Evolutionary conservation across 2,888 invertebrate species (phyloP).

Genomic region (Apotomis capreana): DNA sequence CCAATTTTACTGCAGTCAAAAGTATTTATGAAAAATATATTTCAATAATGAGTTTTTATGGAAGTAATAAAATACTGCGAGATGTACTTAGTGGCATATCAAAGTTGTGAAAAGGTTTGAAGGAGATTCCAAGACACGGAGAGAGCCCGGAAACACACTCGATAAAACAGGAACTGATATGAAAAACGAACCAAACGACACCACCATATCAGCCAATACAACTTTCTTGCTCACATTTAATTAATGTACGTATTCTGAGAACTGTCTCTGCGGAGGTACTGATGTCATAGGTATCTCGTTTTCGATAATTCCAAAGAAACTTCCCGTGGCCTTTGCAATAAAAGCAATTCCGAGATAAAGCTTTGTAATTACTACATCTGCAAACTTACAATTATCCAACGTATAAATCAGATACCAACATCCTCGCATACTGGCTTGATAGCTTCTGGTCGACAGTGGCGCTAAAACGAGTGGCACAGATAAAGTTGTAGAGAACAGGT

Average conservation of each 20-base stretch:
- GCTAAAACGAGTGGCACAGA: background rate
- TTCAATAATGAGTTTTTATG: too few species aligned
- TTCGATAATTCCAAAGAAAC: background rate
- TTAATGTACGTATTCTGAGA: background rate
- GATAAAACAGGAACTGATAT: background rate
- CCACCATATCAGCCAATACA: background rate
- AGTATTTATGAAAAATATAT: too few species aligned
- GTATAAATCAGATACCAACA: background rate
- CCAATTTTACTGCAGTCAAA: too few species aligned
- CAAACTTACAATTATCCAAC: conserved; percentile 8
- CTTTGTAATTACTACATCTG: background rate
- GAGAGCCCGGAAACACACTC: background rate
- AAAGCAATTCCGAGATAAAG: background rate
- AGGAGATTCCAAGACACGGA: background rate
- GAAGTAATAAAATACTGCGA: too few species aligned
- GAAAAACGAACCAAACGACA: background rate
- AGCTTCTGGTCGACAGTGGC: background rate
- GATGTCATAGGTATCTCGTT: background rate
- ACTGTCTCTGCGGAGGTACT: background rate
- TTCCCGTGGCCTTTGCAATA: background rate
- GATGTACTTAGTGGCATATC: too few species aligned
- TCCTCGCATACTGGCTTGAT: background rate
- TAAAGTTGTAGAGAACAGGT: conserved; percentile 25
- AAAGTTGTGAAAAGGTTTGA: too few species aligned
- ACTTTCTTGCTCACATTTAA: background rate